Conservation (phyloP, 2,113 vertebrate species). For the Petromus typicus region DNA sequence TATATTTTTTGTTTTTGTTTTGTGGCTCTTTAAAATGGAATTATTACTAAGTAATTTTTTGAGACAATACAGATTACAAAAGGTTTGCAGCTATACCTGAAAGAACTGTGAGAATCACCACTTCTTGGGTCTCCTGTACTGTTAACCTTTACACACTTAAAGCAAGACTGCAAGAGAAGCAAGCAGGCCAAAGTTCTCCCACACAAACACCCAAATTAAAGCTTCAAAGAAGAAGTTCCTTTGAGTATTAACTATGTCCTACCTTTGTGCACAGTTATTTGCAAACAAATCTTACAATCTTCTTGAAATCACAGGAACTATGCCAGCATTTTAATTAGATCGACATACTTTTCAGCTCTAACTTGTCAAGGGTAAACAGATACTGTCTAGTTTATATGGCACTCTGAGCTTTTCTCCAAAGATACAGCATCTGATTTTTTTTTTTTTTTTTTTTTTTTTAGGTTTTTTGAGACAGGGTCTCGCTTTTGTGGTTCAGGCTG, state of each 20-base stretch:
- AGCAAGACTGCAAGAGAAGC: neutral
- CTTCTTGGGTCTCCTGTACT: neutral
- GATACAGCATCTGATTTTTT: too few relatives aligned
- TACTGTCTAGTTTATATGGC: neutral
- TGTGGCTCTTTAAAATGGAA: neutral
- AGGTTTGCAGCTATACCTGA: neutral
- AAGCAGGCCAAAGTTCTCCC: neutral
- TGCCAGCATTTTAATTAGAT: constrained; percentile 14
- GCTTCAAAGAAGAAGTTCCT: constrained; percentile 43
- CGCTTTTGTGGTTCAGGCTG: too few relatives aligned
- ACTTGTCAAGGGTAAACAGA: neutral
- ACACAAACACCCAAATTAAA: neutral
- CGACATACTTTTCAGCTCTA: neutral
- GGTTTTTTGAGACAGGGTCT: too few relatives aligned
- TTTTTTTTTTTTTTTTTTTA: too few relatives aligned
- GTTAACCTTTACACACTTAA: neutral
- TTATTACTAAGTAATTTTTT: neutral
- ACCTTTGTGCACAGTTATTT: neutral
- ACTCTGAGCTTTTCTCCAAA: neutral
- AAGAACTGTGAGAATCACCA: constrained; percentile 21
- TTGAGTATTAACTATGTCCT: constrained; percentile 17
- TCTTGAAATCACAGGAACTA: constrained; percentile 16
- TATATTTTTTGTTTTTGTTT: neutral
- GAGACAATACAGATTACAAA: neutral
- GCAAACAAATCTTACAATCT: neutral